Evolutionary conservation across 1,140 invertebrate genomes (phyloP).

Genomic region (Bombus superbus): DNA sequence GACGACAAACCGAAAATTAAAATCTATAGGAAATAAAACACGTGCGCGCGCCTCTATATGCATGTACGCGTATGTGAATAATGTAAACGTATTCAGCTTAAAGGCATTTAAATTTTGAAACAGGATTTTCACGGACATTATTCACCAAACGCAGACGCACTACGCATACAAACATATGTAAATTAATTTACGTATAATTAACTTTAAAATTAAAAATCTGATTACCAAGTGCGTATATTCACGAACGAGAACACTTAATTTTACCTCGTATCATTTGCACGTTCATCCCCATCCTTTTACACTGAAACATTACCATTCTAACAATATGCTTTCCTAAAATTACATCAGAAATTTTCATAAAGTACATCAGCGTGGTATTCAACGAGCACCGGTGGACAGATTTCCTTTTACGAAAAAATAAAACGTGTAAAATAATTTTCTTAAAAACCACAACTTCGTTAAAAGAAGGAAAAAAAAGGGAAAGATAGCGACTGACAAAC

Average conservation of each 20-base stretch:
- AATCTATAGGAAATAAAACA: slow-evolving; percentile 7
- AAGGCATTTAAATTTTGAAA: slow-evolving; percentile 2
- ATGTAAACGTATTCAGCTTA: slow-evolving; percentile 43
- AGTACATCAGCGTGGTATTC: no score
- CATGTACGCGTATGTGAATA: neutral
- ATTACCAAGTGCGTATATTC: neutral
- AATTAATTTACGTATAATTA: slow-evolving; percentile 62
- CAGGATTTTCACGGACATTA: slow-evolving; percentile 42
- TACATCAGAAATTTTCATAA: slow-evolving; percentile 1
- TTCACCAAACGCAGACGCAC: slow-evolving; percentile 33
- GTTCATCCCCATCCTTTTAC: neutral
- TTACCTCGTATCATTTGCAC: neutral
- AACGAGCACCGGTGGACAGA: no score
- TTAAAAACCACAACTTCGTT: neutral
- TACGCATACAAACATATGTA: slow-evolving; percentile 17
- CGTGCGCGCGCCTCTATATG: no score
- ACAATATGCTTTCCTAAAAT: slow-evolving; percentile 11
- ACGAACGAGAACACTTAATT: neutral
- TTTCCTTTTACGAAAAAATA: neutral
- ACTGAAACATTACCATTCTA: neutral
- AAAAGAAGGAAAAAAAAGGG: neutral
- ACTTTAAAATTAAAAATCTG: slow-evolving; percentile 58
- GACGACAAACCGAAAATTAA: neutral
- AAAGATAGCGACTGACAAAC: neutral
- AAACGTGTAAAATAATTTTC: neutral